These are phyloP conservation scores for Abrostola tripartita DNA, from an alignment of 2,888 invertebrate genomes.

Conservation along the genomic window DNA sequence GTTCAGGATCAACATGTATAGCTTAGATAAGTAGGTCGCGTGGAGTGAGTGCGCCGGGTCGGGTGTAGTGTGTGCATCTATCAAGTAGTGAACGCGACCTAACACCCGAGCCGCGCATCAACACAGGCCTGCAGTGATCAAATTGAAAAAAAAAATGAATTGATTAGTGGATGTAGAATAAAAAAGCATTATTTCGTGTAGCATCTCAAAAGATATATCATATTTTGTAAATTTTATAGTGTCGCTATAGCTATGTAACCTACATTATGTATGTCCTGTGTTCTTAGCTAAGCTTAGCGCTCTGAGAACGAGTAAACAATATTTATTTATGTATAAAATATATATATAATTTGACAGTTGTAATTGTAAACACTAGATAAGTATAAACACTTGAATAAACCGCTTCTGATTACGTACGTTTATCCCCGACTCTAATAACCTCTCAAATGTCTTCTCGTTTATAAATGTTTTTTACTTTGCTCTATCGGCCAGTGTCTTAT, in stretches of 20 bases:
- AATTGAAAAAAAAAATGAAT: slow-evolving; percentile 80
- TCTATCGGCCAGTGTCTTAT: slow-evolving; percentile 54
- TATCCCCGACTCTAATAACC: slow-evolving; percentile 32
- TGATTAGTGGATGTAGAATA: slow-evolving; percentile 83
- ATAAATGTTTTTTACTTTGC: slow-evolving; percentile 43
- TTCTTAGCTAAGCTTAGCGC: slow-evolving; percentile 86
- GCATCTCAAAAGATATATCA: slow-evolving; percentile 87
- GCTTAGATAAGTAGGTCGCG: slow-evolving; percentile 62
- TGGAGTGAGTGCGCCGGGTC: slow-evolving; percentile 13
- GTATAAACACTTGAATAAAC: slow-evolving; percentile 55
- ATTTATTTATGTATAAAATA: slow-evolving; percentile 68
- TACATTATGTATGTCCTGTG: slow-evolving; percentile 81
- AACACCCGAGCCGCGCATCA: slow-evolving; percentile 36
- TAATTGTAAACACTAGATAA: slow-evolving; percentile 58
- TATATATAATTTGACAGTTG: slow-evolving; percentile 55
- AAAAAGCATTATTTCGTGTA: slow-evolving; percentile 85
- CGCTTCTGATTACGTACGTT: slow-evolving; percentile 53
- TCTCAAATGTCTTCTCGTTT: slow-evolving; percentile 36
- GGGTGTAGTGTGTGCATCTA: slow-evolving; percentile 23
- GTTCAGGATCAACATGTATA: slow-evolving; percentile 62
- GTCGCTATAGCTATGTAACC: slow-evolving; percentile 83
- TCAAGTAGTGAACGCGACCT: slow-evolving; percentile 39
- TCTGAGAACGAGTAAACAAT: slow-evolving; percentile 80
- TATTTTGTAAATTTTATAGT: slow-evolving; percentile 89
- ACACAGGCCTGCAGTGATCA: slow-evolving; percentile 74